These are phyloP conservation scores for Nannospalax galili DNA, from an alignment of 2,113 vertebrate genomes.

Conservation along the genomic window DNA sequence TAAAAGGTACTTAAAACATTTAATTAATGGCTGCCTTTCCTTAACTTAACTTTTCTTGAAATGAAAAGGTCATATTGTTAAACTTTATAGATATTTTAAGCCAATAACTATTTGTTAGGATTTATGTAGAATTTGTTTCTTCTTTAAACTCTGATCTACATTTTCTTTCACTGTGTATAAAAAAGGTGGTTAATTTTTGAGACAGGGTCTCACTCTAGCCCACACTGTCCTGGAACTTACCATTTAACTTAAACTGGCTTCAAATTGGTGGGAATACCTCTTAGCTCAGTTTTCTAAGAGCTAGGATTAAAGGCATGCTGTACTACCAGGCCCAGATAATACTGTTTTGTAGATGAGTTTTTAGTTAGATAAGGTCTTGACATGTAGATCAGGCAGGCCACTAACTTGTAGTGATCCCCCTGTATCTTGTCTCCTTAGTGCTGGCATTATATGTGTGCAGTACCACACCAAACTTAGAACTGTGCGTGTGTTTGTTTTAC, in stretches of 20 bases:
- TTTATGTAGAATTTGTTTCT: background rate
- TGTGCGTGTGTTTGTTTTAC: background rate
- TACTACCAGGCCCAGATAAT: background rate
- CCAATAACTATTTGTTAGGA: background rate
- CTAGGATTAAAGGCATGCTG: background rate
- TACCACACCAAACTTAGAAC: background rate
- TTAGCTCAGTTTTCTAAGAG: background rate
- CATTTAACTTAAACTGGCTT: background rate
- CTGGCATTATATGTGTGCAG: background rate
- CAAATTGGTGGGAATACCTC: background rate
- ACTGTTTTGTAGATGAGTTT: too few relatives aligned
- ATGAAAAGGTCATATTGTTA: conserved; percentile 2
- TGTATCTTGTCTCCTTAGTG: background rate
- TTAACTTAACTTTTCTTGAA: background rate
- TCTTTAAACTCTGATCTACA: background rate
- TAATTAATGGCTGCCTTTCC: background rate
- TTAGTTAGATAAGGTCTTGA: too few relatives aligned
- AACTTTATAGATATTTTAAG: conserved; percentile 1
- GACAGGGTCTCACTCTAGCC: background rate
- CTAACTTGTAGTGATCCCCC: background rate
- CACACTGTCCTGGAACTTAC: background rate
- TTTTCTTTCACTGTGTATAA: background rate
- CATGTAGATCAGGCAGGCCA: background rate
- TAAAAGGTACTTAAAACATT: background rate
- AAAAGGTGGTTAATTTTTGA: background rate